These are phyloP conservation scores for Sclerodermus sp. DNA, from an alignment of 2,888 invertebrate genomes.

Conservation along the genomic window DNA sequence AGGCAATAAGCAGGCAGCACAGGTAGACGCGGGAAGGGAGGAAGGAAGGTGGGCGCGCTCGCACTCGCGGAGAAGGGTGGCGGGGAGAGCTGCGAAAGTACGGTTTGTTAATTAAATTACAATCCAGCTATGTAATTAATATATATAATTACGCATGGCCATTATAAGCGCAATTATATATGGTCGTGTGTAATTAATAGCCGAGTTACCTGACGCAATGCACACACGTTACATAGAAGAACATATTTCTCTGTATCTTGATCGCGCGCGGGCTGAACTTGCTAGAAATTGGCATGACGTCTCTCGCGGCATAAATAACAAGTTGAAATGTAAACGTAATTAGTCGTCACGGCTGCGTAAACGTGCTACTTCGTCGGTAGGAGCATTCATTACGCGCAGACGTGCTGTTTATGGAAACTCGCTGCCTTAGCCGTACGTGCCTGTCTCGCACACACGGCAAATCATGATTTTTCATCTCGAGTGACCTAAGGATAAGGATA, in stretches of 20 bases:
- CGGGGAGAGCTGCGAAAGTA: background rate
- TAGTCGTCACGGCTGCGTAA: conserved; percentile 19
- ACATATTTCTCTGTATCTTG: background rate
- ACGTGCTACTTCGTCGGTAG: conserved; percentile 10
- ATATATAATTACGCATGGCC: background rate
- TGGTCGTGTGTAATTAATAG: background rate
- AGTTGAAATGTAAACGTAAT: conserved; percentile 21
- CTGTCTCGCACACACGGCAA: background rate
- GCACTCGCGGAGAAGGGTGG: too few relatives aligned
- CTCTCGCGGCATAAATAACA: background rate
- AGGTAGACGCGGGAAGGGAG: too few relatives aligned
- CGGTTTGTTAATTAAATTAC: background rate
- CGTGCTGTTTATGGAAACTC: conserved; percentile 31
- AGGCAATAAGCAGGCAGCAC: too few relatives aligned
- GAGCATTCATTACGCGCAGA: conserved; percentile 1
- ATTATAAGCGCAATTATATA: conserved; percentile 1
- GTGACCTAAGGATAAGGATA: too few relatives aligned
- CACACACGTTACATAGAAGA: background rate
- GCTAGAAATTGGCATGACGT: background rate
- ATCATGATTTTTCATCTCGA: background rate
- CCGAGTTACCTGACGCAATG: background rate
- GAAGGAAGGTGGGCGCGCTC: too few relatives aligned
- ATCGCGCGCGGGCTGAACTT: background rate
- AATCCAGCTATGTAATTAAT: background rate
- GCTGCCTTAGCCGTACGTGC: conserved; percentile 28